Percentiles rank a stretch among this genome's conserved stretches.
Evolutionary conservation across 2,888 invertebrate genomes (phyloP).

Genomic region (Scaptomyza caliginosa): DNA sequence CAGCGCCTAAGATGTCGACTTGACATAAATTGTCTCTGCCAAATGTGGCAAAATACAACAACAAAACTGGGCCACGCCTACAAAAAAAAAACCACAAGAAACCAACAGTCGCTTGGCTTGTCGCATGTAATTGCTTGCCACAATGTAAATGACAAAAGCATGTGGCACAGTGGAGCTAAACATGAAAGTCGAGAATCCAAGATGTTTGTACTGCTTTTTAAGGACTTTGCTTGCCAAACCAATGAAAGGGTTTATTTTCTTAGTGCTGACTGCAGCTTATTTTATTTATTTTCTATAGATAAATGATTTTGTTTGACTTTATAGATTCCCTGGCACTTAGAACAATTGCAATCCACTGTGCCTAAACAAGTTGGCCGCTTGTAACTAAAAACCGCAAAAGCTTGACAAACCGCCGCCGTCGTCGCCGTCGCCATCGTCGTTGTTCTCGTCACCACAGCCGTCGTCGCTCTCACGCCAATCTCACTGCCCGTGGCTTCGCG

Average conservation of each 20-base stretch:
- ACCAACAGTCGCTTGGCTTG: conserved; percentile 66
- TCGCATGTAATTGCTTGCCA: conserved; percentile 74
- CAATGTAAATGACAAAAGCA: conserved; percentile 76
- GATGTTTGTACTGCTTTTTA: no score
- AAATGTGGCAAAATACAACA: conserved; percentile 73
- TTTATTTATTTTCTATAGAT: neutral
- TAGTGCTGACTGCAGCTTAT: no score
- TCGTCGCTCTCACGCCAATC: conserved; percentile 39
- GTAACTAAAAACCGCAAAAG: conserved; percentile 79
- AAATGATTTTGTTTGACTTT: neutral
- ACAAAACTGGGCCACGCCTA: conserved; percentile 75
- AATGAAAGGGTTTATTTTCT: no score
- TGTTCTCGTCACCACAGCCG: conserved; percentile 12
- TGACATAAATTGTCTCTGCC: conserved; percentile 76
- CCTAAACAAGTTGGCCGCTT: conserved; percentile 58
- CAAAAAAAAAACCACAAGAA: conserved; percentile 65
- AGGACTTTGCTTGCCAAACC: no score
- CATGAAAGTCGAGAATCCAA: no score
- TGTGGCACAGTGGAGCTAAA: conserved; percentile 57
- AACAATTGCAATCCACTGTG: conserved; percentile 48
- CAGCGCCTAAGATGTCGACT: conserved; percentile 69
- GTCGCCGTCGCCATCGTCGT: neutral
- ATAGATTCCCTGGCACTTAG: neutral
- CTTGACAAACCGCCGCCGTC: conserved; percentile 44
- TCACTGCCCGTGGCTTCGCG: conserved; percentile 9